Percentiles rank a stretch among this genome's conserved stretches.
These are phyloP conservation scores for Eupithecia abbreviata DNA, from an alignment of 2,888 invertebrate species.

Conservation along the genomic window DNA sequence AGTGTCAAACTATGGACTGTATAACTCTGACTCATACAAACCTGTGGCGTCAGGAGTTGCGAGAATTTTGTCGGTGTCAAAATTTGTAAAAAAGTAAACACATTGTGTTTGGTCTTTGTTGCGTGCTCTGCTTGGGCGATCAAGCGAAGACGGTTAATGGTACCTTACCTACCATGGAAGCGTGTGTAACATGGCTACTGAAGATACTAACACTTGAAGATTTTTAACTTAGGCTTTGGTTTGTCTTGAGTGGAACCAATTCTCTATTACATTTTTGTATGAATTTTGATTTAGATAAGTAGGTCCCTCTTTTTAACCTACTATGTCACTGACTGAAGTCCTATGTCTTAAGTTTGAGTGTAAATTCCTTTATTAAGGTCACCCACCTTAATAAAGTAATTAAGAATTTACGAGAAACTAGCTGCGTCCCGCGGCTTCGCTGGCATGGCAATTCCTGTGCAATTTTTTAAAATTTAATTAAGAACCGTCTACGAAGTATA, in stretches of 20 bases:
- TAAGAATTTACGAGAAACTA: too few species aligned
- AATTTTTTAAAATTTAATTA: too few species aligned
- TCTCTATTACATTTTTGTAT: background rate
- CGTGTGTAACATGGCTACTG: constrained; percentile 28
- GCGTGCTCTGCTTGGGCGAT: constrained; percentile 58
- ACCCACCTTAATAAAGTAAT: too few species aligned
- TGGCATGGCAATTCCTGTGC: too few species aligned
- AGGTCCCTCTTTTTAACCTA: background rate
- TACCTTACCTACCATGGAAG: constrained; percentile 12
- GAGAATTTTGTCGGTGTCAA: constrained; percentile 40
- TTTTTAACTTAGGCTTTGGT: background rate
- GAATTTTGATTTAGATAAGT: background rate
- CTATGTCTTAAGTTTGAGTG: too few species aligned
- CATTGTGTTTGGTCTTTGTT: constrained; percentile 56
- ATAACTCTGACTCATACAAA: background rate
- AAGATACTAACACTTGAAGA: background rate
- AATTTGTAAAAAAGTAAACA: constrained; percentile 50
- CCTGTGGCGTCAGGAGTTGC: constrained; percentile 45
- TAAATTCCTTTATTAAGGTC: too few species aligned
- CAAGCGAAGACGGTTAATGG: constrained; percentile 53
- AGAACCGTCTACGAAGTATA: too few species aligned
- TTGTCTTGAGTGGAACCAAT: background rate
- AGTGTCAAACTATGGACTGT: background rate
- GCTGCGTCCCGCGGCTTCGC: too few species aligned
- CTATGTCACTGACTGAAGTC: too few species aligned